Base-by-base conservation (phyloP, 2,797 vertebrate genomes). In the Setipinna tenuifilis region DNA sequence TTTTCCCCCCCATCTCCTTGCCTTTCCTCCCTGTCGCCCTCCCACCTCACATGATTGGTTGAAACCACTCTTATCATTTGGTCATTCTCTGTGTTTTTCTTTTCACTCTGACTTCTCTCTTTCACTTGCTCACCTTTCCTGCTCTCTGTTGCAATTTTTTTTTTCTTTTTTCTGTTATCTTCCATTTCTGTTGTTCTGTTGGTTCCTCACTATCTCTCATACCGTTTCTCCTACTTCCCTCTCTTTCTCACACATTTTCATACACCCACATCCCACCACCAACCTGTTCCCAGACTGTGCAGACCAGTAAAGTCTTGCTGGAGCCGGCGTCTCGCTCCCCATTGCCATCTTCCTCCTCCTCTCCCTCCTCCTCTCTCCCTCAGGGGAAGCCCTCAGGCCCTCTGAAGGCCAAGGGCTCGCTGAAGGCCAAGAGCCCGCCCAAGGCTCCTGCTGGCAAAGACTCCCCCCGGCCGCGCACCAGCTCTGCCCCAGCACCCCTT, bases 241-340 rank as follows among this genome's bases (percentile, higher is more conserved):
- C 7, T 9, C 50, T 54, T n/a, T n/a, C n/a, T 54, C 14, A 54
- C 14, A 14, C 50, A 2, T 54, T 54, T 54, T 5, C 35, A 41
- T 5, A 41, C 50, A 54, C 14, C 50, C 50, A 54, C 50, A 54
- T 54, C 50, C 7, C 7, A 10, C 50, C 50, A 9, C 9, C 50
- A 3, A 54, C 14, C 50, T 14, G 9, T 54, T 14, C 50, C 7
- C 50, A 54, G 9, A 93, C 88, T 83, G 91, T 93, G 41, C 93
- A 90, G 92, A 95, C 95, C 90, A 93, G 95, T 87, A 94, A 91
- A 90, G 94, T 92, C 89, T 90, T 96, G 89, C 92, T 95, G 93
- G 93, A 93, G 91, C 95, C 94, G 0, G 80, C 94, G 68, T 87
- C 95, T 48, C 94, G 88, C 88, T 88, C 94, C 87, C 94, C 92